Conservation (phyloP, 2,888 invertebrate species). For the Limenitis camilla region DNA sequence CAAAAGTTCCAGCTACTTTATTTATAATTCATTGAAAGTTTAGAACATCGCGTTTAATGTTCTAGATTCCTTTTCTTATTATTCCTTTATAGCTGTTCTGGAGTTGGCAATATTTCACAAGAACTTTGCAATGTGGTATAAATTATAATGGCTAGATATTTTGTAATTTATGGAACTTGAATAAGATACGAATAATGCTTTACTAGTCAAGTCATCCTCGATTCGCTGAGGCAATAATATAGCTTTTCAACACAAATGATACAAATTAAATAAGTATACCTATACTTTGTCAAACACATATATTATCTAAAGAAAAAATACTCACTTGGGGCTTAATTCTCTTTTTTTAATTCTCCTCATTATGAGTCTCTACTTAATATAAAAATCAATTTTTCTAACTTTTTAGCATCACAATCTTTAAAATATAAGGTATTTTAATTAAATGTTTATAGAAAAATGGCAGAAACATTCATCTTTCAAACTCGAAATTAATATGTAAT, state of each 20-base stretch:
- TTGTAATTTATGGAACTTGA: slow-evolving; percentile 3
- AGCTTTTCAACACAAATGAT: no score
- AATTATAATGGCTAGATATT: slow-evolving; percentile 9
- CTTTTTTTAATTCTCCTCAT: no score
- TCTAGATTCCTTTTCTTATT: background rate
- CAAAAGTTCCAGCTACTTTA: background rate
- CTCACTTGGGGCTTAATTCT: no score
- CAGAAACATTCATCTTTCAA: no score
- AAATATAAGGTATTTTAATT: no score
- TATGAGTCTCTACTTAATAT: no score
- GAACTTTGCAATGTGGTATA: background rate
- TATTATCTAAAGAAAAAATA: background rate
- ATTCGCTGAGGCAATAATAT: no score
- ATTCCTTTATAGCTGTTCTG: slow-evolving; percentile 8
- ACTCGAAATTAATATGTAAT: no score
- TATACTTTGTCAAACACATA: background rate
- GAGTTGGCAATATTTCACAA: slow-evolving; percentile 10
- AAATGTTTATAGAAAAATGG: no score
- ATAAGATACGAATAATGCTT: background rate
- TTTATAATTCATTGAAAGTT: slow-evolving; percentile 1
- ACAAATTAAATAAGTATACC: background rate
- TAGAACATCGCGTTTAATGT: background rate
- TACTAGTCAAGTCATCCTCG: no score
- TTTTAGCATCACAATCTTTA: no score
- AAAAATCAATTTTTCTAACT: no score